Percentiles rank a stretch among this genome's conserved stretches.
Evolutionary conservation across 1,140 invertebrate species (phyloP).

Genomic region (Saccostrea glomerata): DNA sequence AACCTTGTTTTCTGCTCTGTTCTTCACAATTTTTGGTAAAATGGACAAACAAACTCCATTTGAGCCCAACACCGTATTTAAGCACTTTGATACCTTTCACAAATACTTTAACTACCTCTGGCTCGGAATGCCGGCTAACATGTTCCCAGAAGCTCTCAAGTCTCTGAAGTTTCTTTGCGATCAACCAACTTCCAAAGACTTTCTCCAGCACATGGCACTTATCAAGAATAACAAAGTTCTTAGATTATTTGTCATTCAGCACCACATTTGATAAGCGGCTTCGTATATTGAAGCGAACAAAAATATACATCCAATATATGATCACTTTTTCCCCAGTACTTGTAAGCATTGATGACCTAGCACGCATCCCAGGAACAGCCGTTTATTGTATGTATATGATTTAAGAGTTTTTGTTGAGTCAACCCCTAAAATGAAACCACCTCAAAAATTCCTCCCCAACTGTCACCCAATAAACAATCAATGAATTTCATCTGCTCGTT

Average conservation of each 20-base stretch:
- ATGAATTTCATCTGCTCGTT: conserved; percentile 12
- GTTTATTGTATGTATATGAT: conserved; percentile 10
- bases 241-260: too few relatives aligned
- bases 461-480: conserved; percentile 22
- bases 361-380: neutral
- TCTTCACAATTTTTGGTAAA: conserved; percentile 78
- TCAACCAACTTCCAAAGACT: conserved; percentile 70
- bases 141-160: conserved; percentile 75
- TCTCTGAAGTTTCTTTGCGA: conserved; percentile 72
- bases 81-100: conserved; percentile 77
- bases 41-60: conserved; percentile 63
- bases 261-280: neutral
- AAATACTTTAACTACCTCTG: conserved; percentile 79
- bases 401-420: neutral
- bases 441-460: conserved; percentile 10
- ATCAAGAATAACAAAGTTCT: too few relatives aligned
- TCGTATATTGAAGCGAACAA: neutral
- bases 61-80: conserved; percentile 71
- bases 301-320: neutral
- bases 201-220: too few relatives aligned
- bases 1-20: conserved; percentile 76
- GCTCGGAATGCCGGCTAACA: conserved; percentile 74
- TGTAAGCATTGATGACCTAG: neutral
- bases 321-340: neutral
- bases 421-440: conserved; percentile 19